A percentile compares a stretch with the other conserved stretches of the same genome.
These are phyloP conservation scores for Hiodon alosoides DNA, from an alignment of 2,113 vertebrate genomes.

Conservation along the genomic window DNA sequence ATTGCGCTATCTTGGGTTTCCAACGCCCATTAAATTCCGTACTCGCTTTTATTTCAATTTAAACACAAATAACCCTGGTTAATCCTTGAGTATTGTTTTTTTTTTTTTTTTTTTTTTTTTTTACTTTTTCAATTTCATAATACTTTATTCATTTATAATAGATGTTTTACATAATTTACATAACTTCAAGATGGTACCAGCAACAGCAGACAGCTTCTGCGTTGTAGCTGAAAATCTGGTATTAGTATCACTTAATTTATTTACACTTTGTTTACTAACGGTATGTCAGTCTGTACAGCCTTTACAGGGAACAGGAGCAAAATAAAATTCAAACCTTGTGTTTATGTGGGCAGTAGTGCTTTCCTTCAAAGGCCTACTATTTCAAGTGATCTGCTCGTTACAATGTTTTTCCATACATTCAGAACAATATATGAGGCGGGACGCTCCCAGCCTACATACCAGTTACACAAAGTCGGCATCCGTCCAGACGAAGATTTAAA, in stretches of 20 bases:
- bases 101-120: no score
- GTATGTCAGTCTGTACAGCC: neutral
- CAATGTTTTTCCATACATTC: constrained; percentile 18
- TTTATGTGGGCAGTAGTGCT: neutral
- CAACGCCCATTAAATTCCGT: no score
- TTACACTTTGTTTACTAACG: neutral
- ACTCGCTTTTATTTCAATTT: no score
- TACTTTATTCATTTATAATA: constrained; percentile 51
- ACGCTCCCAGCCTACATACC: neutral
- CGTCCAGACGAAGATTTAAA: neutral
- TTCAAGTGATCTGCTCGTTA: constrained; percentile 4
- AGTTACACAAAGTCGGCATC: constrained; percentile 4
- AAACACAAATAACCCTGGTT: no score
- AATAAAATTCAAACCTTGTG: neutral
- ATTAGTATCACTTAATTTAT: neutral
- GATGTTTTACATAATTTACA: constrained; percentile 37
- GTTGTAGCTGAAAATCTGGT: neutral
- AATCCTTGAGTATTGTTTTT: no score
- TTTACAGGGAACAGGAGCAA: neutral
- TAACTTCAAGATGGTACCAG: neutral
- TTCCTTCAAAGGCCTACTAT: neutral
- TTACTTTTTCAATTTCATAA: no score
- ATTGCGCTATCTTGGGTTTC: no score
- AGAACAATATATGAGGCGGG: constrained; percentile 2
- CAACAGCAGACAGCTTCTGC: constrained; percentile 3